A percentile compares a stretch with the other conserved stretches of the same genome.
These are phyloP conservation scores for Drosophila cracens DNA, from an alignment of 2,888 invertebrate genomes.

Conservation along the genomic window DNA sequence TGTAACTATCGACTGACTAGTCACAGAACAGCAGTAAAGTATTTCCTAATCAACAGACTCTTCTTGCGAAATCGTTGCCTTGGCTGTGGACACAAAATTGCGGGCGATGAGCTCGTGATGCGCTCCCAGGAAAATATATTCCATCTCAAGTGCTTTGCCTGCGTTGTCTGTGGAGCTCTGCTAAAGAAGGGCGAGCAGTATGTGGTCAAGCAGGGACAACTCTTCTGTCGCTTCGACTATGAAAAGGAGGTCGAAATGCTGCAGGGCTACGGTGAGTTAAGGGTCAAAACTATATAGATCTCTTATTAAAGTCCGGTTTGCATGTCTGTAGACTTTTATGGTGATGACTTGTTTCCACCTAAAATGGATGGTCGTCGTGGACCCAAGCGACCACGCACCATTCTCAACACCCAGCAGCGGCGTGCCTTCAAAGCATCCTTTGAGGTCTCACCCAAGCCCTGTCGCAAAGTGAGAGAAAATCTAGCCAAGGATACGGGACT, in stretches of 20 bases:
- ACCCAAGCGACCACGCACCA: conserved; percentile 93
- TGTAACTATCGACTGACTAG: background rate
- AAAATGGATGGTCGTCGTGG: conserved; percentile 89
- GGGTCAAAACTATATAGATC: background rate
- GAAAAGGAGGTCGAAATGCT: conserved; percentile 92
- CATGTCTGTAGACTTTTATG: conserved; percentile 85
- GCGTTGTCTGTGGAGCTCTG: conserved; percentile 90
- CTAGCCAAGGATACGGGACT: conserved; percentile 94
- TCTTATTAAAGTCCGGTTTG: background rate
- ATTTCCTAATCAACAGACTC: conserved; percentile 85
- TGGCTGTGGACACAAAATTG: conserved; percentile 89
- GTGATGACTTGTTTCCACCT: conserved; percentile 87
- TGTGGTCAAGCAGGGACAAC: conserved; percentile 91
- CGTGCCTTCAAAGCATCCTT: conserved; percentile 94
- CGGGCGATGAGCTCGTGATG: conserved; percentile 92
- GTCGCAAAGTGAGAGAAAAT: conserved; percentile 92
- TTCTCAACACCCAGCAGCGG: conserved; percentile 92
- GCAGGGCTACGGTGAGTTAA: conserved; percentile 86
- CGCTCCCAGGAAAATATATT: conserved; percentile 90
- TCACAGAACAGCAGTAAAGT: background rate
- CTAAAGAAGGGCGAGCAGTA: conserved; percentile 93
- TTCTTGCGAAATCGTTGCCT: conserved; percentile 90
- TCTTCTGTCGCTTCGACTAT: conserved; percentile 92
- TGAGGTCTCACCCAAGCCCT: conserved; percentile 93
- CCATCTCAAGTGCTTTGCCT: conserved; percentile 92